These are phyloP conservation scores for Paguma larvata DNA, from an alignment of 2,797 vertebrate species.

Conservation along the genomic window DNA sequence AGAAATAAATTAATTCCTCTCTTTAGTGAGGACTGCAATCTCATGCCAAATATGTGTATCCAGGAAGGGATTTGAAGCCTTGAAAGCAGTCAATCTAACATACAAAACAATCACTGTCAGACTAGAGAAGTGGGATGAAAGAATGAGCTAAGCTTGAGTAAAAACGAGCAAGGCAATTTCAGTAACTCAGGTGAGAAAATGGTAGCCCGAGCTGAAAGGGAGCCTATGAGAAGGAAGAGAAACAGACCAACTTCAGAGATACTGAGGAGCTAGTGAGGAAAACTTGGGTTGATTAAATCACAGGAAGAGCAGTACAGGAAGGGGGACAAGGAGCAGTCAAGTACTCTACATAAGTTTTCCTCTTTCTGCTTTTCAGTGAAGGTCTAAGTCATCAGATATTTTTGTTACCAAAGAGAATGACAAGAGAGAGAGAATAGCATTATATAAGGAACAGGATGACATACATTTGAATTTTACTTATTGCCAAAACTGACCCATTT, in stretches of 20 bases:
- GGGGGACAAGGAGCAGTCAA: neutral
- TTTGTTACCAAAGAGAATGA: slow-evolving; percentile 40
- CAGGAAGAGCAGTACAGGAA: neutral
- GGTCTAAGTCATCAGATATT: neutral
- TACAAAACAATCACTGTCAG: neutral
- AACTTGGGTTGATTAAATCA: neutral
- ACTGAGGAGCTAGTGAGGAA: neutral
- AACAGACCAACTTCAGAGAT: neutral
- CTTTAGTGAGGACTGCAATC: neutral
- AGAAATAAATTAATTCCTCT: neutral
- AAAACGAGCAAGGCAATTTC: neutral
- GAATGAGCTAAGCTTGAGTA: neutral
- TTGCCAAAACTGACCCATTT: slow-evolving; percentile 43
- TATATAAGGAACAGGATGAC: neutral
- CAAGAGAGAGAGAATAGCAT: neutral
- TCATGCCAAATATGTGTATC: neutral
- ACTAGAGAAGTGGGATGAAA: neutral
- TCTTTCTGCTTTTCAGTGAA: neutral
- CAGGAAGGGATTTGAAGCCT: neutral
- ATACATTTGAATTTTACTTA: neutral
- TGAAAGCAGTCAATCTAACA: neutral
- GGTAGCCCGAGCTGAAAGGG: neutral
- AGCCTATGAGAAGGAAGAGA: neutral
- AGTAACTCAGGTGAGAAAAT: neutral
- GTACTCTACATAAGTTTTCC: neutral